Evolutionary conservation across 53 echinoderm and acorn worm genomes (phyloP).

Genomic region (Echinometra lucunter): DNA sequence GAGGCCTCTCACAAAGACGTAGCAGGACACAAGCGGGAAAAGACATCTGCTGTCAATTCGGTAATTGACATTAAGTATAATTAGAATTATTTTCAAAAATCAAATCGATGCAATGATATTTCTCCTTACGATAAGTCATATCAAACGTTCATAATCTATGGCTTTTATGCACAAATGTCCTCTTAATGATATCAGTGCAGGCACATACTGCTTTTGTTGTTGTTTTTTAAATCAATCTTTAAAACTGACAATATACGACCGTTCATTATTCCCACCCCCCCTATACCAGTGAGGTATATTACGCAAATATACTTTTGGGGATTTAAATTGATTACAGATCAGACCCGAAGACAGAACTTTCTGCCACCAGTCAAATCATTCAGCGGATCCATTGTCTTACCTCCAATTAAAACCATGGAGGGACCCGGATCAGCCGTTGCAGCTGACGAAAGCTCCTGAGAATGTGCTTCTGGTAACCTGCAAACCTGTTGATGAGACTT

Average conservation of each 20-base stretch:
- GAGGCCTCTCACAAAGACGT: not conserved
- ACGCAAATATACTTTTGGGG: too few relatives aligned
- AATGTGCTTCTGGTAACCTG: not conserved
- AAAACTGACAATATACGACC: too few relatives aligned
- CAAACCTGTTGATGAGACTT: not conserved
- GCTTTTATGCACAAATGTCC: too few relatives aligned
- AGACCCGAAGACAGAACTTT: not conserved
- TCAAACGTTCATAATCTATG: too few relatives aligned
- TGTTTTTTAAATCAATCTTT: too few relatives aligned
- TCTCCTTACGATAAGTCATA: not conserved
- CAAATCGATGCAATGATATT: not conserved
- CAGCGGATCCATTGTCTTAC: not conserved
- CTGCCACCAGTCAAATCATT: not conserved
- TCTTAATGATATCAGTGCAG: too few relatives aligned
- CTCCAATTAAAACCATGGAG: not conserved
- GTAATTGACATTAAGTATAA: not conserved
- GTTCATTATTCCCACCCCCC: too few relatives aligned
- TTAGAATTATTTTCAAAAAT: not conserved
- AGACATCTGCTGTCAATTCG: not conserved
- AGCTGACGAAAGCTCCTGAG: not conserved
- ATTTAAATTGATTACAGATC: not conserved
- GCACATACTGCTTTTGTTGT: too few relatives aligned
- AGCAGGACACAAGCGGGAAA: not conserved
- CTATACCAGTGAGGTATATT: too few relatives aligned
- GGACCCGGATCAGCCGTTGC: not conserved